Base-by-base conservation (phyloP, 2,888 invertebrate species). In the Bhutanitis thaidina region DNA sequence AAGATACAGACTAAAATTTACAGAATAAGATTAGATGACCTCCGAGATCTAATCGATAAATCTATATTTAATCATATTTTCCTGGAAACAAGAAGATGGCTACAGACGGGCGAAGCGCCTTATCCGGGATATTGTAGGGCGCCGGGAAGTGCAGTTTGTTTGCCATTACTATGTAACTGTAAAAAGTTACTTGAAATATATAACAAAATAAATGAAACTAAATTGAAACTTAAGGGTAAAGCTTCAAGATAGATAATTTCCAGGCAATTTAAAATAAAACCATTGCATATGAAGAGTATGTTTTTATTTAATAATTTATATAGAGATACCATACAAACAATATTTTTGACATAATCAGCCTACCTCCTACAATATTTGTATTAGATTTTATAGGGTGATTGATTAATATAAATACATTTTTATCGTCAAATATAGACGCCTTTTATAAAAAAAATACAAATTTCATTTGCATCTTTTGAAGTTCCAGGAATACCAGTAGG, bases 71-170 rank as follows among this genome's bases (percentile, higher is more conserved):
- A 58, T 8, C 43, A 53, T 14, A 34, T 54, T 1, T 34, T 59
- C 5, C 52, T 54, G 44, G 45, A 53, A 29, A 62, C 69, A 1
- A 71, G 88, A 46, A 61, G 80, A 59, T 85, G 80, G 80, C 53
- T 86, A 3, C 76, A 67, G 29, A 58, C 48, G 10, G 67, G 68
- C 1, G 86, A 86, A 62, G 61, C 70, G 0, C 88, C 88, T 0
- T 88, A 69, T 47, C 88, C 88, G 1, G 88, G 88, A 0, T 88
- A 86, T 56, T 88, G 88, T 43, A 65, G 86, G 20, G 67, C 75
- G 0, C 87, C 87, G 0, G 86, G 78, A 2, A 74, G 72, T 20
- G 58, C 43, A 0, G 34, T 39, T 1, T 88, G 88, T 40, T 4
- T 73, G 1, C 77, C 80, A 4, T 27, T 66, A 0, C 59, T 88